A percentile compares a stretch with the other conserved stretches of the same genome.
phyloP scores from a whole-genome alignment of 1,140 invertebrate species.

The Papilio helenus region DNA sequence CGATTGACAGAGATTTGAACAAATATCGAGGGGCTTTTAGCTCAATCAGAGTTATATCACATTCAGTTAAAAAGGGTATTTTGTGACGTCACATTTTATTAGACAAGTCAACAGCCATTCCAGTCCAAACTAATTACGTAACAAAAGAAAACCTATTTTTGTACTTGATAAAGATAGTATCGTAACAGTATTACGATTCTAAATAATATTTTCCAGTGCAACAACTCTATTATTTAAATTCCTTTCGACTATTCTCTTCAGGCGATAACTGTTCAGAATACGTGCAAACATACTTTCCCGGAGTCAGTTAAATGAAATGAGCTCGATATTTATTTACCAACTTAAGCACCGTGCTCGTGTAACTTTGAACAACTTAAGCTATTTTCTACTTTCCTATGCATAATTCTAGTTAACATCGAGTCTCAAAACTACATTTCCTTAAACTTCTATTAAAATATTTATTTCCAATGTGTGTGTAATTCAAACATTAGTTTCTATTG shows the following conservation, averaged over 20 bases:
- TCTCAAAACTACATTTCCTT: not conserved
- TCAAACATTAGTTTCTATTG: not conserved
- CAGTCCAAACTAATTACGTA: not conserved
- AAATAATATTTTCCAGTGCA: not conserved
- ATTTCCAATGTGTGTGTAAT: not conserved
- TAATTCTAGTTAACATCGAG: no score
- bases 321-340: constrained; percentile 27
- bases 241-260: not conserved
- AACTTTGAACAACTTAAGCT: no score
- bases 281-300: constrained; percentile 10
- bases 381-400: no score
- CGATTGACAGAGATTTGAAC: constrained; percentile 28
- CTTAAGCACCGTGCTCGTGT: no score
- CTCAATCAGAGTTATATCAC: not conserved
- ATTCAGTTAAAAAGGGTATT: not conserved
- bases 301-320: constrained; percentile 10
- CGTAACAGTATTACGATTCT: not conserved
- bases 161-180: not conserved
- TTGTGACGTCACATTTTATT: not conserved
- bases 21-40: not conserved
- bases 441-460: not conserved
- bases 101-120: not conserved
- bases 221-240: constrained; percentile 16
- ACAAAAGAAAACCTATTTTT: not conserved
- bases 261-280: constrained; percentile 13